Conservation (phyloP, 2,888 invertebrate genomes). For the Euzetes globulus region DNA sequence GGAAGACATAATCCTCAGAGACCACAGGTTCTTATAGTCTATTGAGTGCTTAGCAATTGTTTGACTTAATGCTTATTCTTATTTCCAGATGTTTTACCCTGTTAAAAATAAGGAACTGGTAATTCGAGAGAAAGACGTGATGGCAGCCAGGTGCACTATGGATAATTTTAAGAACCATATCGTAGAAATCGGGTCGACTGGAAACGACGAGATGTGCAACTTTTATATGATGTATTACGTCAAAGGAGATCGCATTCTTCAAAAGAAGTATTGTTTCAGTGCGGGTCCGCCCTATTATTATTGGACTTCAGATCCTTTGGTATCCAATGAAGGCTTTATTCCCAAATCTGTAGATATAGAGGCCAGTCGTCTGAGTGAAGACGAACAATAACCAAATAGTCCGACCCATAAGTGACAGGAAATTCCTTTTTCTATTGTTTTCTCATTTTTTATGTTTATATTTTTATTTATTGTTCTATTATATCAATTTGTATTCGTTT, state of each 20-base stretch:
- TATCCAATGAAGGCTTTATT: conserved; percentile 43
- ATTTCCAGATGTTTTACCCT: conserved; percentile 84
- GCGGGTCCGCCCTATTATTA: conserved; percentile 74
- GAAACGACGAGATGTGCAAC: conserved; percentile 89
- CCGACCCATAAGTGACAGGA: too few relatives aligned
- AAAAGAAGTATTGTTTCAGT: conserved; percentile 73
- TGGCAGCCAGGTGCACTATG: conserved; percentile 91
- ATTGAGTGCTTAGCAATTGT: neutral
- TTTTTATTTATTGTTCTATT: too few relatives aligned
- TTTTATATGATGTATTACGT: conserved; percentile 92
- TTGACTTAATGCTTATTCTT: neutral
- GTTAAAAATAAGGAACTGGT: conserved; percentile 57
- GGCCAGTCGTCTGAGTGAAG: conserved; percentile 39
- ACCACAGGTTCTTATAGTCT: conserved; percentile 51
- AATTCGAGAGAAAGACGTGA: conserved; percentile 61
- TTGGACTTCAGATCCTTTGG: conserved; percentile 58
- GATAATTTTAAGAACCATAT: conserved; percentile 58
- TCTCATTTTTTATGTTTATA: too few relatives aligned
- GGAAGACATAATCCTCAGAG: conserved; percentile 78
- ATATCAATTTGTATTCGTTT: too few relatives aligned
- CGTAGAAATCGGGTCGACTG: conserved; percentile 70
- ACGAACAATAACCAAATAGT: neutral
- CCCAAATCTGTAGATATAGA: conserved; percentile 40
- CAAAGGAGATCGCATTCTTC: conserved; percentile 60
- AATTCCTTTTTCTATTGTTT: too few relatives aligned